Conservation (phyloP, 2,113 vertebrate species). For the Aldabrachelys gigantea region DNA sequence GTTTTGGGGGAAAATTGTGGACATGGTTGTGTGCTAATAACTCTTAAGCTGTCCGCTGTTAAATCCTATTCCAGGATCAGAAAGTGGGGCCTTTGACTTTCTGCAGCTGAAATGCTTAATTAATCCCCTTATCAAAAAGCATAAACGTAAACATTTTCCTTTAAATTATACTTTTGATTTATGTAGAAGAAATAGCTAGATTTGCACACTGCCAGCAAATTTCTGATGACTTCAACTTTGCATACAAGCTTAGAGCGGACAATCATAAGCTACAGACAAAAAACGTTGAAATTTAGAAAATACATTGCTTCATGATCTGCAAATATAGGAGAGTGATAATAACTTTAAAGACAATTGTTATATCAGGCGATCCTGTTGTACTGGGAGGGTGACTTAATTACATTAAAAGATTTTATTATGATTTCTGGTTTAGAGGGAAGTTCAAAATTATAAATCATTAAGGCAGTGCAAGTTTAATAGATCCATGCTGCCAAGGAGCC, state of each 20-base stretch:
- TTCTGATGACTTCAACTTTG: not conserved
- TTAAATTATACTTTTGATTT: not conserved
- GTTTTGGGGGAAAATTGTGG: not conserved
- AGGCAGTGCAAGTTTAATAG: not conserved
- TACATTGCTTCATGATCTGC: too few relatives aligned
- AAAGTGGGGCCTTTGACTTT: not conserved
- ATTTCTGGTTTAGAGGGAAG: not conserved
- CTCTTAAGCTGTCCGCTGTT: constrained; percentile 20
- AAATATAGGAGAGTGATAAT: too few relatives aligned
- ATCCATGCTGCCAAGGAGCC: not conserved
- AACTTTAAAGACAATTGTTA: too few relatives aligned
- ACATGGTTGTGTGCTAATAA: constrained; percentile 21
- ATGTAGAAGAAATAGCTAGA: not conserved
- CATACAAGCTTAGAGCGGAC: not conserved
- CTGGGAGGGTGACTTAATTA: not conserved
- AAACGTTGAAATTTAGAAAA: not conserved
- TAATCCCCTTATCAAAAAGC: too few relatives aligned
- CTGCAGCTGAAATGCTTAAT: constrained; percentile 8
- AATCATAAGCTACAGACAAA: not conserved
- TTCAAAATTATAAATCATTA: not conserved
- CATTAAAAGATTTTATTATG: not conserved
- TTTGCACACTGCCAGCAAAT: not conserved
- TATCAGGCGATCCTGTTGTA: too few relatives aligned
- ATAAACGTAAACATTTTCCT: not conserved
- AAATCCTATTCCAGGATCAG: constrained; percentile 35